Evolutionary conservation across 2,113 vertebrate species (phyloP).

Genomic region (Bubo scandiacus): DNA sequence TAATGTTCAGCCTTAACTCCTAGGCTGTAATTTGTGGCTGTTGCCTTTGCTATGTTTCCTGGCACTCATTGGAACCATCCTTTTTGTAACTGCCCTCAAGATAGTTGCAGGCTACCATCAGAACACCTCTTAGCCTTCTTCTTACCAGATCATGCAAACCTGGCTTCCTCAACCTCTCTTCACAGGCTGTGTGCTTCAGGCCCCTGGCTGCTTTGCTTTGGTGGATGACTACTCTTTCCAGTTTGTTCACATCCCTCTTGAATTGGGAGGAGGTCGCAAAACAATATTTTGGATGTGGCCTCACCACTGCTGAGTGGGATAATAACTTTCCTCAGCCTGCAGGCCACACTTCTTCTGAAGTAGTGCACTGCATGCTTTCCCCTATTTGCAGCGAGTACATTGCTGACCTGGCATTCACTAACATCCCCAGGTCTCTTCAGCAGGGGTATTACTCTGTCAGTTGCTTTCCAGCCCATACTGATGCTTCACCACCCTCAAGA

Average conservation of each 20-base stretch:
- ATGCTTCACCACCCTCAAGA: background rate
- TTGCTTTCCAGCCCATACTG: background rate
- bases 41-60: background rate
- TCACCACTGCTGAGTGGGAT: background rate
- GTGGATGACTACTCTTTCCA: background rate
- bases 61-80: background rate
- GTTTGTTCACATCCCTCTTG: background rate
- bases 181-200: background rate
- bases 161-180: background rate
- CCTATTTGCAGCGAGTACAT: background rate
- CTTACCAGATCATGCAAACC: background rate
- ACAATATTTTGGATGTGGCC: background rate
- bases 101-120: background rate
- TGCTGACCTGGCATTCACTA: background rate
- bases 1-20: background rate
- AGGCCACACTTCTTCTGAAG: background rate
- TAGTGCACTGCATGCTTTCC: background rate
- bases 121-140: background rate
- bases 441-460: background rate
- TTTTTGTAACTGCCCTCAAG: background rate
- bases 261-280: background rate
- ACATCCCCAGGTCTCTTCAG: background rate
- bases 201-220: background rate
- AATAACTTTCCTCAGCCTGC: background rate
- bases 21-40: background rate